Percentiles rank a stretch among this genome's conserved stretches.
phyloP scores from a whole-genome alignment of 1,140 invertebrate genomes.

The Spodoptera litura region DNA sequence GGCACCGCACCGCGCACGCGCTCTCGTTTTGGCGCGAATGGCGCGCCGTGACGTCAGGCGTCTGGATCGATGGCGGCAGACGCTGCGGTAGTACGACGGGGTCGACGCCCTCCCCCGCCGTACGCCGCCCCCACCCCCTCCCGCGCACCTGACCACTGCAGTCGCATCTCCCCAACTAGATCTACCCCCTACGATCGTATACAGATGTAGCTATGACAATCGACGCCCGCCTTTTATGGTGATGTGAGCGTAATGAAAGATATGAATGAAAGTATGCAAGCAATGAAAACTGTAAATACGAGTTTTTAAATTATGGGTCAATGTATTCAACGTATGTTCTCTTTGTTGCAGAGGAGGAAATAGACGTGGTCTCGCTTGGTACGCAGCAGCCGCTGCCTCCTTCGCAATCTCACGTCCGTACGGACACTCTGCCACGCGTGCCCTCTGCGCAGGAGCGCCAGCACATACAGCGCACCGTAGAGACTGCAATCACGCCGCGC shows the following conservation, averaged over 20 bases:
- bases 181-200: conserved; percentile 59
- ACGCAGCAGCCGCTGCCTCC: conserved; percentile 85
- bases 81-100: conserved; percentile 85
- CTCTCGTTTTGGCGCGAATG: conserved; percentile 84
- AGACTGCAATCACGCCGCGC: conserved; percentile 78
- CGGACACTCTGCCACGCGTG: conserved; percentile 87
- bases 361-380: conserved; percentile 91
- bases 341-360: conserved; percentile 92
- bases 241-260: conserved; percentile 75
- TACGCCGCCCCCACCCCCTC: conserved; percentile 62
- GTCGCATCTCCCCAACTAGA: conserved; percentile 76
- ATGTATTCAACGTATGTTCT: conserved; percentile 60
- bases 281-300: conserved; percentile 67
- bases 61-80: conserved; percentile 85
- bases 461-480: conserved; percentile 87
- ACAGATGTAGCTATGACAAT: conserved; percentile 72
- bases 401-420: conserved; percentile 68
- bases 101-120: conserved; percentile 77
- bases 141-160: conserved; percentile 82
- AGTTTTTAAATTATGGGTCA: conserved; percentile 48
- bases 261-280: conserved; percentile 78
- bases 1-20: conserved; percentile 80
- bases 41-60: conserved; percentile 82
- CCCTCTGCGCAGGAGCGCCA: conserved; percentile 88
- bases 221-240: conserved; percentile 78